phyloP scores from a whole-genome alignment of 1,140 invertebrate genomes.

The Drosophila prosaltans region DNA sequence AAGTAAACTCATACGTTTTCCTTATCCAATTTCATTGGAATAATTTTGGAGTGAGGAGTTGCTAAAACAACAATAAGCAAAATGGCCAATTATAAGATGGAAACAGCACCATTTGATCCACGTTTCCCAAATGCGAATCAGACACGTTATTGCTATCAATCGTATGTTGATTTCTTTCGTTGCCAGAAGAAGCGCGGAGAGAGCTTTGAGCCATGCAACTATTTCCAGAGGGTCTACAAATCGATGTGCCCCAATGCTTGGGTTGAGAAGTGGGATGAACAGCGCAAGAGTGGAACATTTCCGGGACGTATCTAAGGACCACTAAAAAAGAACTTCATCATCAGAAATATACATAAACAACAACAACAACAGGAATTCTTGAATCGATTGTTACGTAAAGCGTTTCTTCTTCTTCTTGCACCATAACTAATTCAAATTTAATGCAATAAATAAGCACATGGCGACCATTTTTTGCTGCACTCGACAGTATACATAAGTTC shows the following conservation, averaged over 20 bases:
- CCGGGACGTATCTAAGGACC: constrained; percentile 87
- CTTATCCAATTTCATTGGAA: neutral
- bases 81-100: constrained; percentile 84
- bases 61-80: too few relatives aligned
- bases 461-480: too few relatives aligned
- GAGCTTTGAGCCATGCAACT: constrained; percentile 95
- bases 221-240: constrained; percentile 94
- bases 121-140: constrained; percentile 98
- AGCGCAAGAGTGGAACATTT: constrained; percentile 92
- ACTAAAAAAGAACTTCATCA: neutral
- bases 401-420: too few relatives aligned
- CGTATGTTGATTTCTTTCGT: constrained; percentile 95
- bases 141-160: constrained; percentile 95
- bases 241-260: constrained; percentile 95
- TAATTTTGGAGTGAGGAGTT: neutral
- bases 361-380: neutral
- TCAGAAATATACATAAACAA: neutral
- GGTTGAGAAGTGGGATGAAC: constrained; percentile 96
- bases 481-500: too few relatives aligned
- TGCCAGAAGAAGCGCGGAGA: constrained; percentile 96
- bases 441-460: too few relatives aligned
- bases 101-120: constrained; percentile 96
- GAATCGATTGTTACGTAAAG: neutral
- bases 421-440: too few relatives aligned
- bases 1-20: neutral